These are phyloP conservation scores for Bombus ignitus DNA, from an alignment of 1,140 invertebrate genomes.

Conservation along the genomic window DNA sequence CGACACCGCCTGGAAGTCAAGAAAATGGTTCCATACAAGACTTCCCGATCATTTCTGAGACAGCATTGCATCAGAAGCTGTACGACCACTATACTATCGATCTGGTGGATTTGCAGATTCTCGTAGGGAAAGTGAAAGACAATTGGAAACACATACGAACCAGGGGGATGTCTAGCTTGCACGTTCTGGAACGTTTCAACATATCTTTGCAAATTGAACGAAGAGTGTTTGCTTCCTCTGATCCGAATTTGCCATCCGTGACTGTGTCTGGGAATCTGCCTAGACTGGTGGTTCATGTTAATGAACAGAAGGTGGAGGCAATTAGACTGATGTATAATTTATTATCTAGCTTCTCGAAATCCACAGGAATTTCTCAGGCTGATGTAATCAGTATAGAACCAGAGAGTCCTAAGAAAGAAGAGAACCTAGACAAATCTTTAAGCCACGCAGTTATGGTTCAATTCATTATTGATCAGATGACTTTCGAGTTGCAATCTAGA, in stretches of 20 bases:
- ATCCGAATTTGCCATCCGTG: conserved; percentile 93
- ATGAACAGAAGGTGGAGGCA: conserved; percentile 92
- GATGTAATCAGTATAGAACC: conserved; percentile 76
- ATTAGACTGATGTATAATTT: conserved; percentile 83
- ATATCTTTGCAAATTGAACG: conserved; percentile 92
- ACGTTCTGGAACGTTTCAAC: conserved; percentile 95
- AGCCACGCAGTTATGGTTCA: conserved; percentile 91
- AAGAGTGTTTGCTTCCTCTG: conserved; percentile 90
- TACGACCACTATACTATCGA: conserved; percentile 94
- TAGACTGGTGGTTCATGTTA: conserved; percentile 93
- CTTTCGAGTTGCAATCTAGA: conserved; percentile 92
- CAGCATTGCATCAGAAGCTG: conserved; percentile 87
- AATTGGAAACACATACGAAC: conserved; percentile 95
- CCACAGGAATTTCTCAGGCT: conserved; percentile 39
- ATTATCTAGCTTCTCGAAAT: conserved; percentile 71
- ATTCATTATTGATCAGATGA: conserved; percentile 94
- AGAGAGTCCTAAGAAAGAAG: conserved; percentile 80
- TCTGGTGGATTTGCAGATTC: conserved; percentile 93
- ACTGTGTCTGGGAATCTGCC: conserved; percentile 93
- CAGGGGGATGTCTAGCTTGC: conserved; percentile 91
- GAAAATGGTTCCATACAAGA: conserved; percentile 84
- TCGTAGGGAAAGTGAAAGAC: conserved; percentile 93
- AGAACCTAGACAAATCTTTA: conserved; percentile 76
- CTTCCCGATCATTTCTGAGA: conserved; percentile 84
- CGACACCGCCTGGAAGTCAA: conserved; percentile 93